phyloP scores from a whole-genome alignment of 2,113 vertebrate genomes.

The Sturnus vulgaris region DNA sequence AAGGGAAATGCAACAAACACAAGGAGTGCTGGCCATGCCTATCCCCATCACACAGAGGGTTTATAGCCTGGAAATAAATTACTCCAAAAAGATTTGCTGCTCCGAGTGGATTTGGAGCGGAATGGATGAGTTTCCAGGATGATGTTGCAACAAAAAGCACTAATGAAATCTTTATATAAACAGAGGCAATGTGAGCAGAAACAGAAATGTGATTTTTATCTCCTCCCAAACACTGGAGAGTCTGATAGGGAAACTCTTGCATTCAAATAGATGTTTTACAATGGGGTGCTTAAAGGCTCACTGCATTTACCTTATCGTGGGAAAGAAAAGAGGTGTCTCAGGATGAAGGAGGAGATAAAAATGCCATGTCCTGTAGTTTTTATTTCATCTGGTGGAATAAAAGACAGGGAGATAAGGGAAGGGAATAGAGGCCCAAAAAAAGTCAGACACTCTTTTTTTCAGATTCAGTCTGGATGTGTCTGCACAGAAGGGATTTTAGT shows the following conservation, averaged over 20 bases:
- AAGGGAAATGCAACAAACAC: not conserved
- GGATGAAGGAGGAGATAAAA: conserved; percentile 10
- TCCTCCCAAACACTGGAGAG: not conserved
- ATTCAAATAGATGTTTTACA: conserved; percentile 6
- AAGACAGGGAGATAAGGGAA: not conserved
- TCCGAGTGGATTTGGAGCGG: not conserved
- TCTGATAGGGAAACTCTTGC: not conserved
- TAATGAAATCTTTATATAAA: conserved; percentile 22
- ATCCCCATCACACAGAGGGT: not conserved
- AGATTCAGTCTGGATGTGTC: not conserved
- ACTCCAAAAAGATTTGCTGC: not conserved
- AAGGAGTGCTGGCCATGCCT: not conserved
- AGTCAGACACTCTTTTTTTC: not conserved
- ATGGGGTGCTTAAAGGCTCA: not conserved
- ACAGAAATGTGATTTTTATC: conserved; percentile 36
- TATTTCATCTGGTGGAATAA: not conserved
- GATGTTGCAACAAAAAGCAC: not conserved
- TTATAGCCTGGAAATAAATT: not conserved
- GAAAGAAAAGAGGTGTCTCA: not conserved
- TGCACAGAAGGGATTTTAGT: not conserved
- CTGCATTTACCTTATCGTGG: conserved; percentile 34
- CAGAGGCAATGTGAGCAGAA: conserved; percentile 3
- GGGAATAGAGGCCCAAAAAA: not conserved
- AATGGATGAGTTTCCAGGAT: not conserved
- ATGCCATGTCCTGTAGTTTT: not conserved